Evolutionary conservation across 2,888 invertebrate species (phyloP), one percentile per base, ranked within the genome.

Genomic region (Camponotus fellah): DNA sequence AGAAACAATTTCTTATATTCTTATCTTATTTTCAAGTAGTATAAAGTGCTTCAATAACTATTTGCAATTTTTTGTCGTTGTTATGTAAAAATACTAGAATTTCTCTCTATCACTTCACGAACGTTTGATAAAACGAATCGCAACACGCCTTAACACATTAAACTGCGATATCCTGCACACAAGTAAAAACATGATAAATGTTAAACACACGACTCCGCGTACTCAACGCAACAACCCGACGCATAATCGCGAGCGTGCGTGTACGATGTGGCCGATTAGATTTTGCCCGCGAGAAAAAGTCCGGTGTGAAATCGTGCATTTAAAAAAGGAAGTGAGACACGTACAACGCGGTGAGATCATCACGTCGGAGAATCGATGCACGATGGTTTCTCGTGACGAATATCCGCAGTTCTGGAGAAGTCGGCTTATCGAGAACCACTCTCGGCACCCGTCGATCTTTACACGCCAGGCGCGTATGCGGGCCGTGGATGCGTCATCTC

Each of bases 291-390:
- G 21, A n/a, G 72, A 90, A 87, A 89, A 87, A 89, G 90, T 87
- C 81, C 86, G 86, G 86, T 85, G 87, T 86, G 86, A 90, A 90
- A 89, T 87, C 88, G 89, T 88, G 88, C 86, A 86, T 90, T 87
- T 46, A n/a, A n/a, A 53, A 53, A 87, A 88, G 87, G 88, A 89
- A 89, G 85, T 80, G 80, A 85, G 8, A 53, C 26, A 26, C 26
- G 26, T 26, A 26, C 26, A 53, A 53, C 56, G 40, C 77, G 88
- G 85, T 87, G 89, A 90, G 89, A 88, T 89, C 88, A 88, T 90
- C 87, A 89, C 66, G 34, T 46, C 43, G 64, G 49, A 17, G 64
- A 21, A 46, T 66, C 21, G 49, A 49, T 53, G 72, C n/a, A 1
- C 10, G 46, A 37, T 21, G 26, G 14, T 17, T 10, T 14, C 14